Conservation (phyloP, 2,888 invertebrate species). For the Brachyopa scutellaris region DNA sequence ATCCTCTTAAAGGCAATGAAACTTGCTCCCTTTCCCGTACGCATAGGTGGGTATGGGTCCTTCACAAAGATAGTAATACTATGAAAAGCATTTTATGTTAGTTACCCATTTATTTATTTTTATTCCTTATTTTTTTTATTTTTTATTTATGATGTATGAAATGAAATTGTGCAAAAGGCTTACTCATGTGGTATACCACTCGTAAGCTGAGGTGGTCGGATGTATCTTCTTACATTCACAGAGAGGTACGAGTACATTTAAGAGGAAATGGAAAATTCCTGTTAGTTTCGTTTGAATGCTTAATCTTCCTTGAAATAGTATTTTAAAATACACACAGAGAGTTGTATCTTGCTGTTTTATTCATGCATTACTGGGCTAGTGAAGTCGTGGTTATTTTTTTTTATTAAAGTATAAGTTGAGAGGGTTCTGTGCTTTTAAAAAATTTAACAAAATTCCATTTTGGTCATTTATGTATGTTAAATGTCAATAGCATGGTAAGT, state of each 20-base stretch:
- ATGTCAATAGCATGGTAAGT: no score
- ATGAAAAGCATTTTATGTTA: constrained; percentile 16
- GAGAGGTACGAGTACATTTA: neutral
- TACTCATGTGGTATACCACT: constrained; percentile 3
- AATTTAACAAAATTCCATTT: no score
- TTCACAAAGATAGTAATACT: constrained; percentile 9
- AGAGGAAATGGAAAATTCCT: constrained; percentile 15
- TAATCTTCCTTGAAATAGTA: constrained; percentile 36
- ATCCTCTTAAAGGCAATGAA: constrained; percentile 33
- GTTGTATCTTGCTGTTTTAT: neutral
- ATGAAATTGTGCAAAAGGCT: constrained; percentile 24
- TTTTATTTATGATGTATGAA: constrained; percentile 22
- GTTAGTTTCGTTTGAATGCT: constrained; percentile 16
- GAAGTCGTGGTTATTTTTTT: no score
- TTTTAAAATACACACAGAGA: constrained; percentile 1
- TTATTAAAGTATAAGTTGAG: no score
- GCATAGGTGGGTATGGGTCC: constrained; percentile 9
- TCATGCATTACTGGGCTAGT: neutral
- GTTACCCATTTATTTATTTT: constrained; percentile 49
- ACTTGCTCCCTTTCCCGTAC: no score
- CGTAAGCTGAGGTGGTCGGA: neutral
- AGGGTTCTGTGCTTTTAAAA: no score
- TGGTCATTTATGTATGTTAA: no score
- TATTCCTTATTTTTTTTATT: constrained; percentile 15
- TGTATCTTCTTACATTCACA: neutral